phyloP scores from a whole-genome alignment of 2,797 vertebrate species.

The Ctenopoma multispine region DNA sequence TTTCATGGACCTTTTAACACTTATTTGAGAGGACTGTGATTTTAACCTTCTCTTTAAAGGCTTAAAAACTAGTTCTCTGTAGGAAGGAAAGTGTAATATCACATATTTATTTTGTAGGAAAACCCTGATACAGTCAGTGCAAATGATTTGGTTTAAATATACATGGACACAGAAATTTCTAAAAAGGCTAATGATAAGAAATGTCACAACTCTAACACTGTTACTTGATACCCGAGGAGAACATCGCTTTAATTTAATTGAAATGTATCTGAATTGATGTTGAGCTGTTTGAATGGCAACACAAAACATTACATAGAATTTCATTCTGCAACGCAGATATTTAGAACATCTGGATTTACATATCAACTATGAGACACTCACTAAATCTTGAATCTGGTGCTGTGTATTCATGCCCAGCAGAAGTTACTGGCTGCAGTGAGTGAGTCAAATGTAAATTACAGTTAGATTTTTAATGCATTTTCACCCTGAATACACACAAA shows the following conservation, averaged over 20 bases:
- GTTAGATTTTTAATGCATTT: background rate
- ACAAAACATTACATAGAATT: background rate
- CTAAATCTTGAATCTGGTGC: background rate
- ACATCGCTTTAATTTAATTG: background rate
- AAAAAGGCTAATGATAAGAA: background rate
- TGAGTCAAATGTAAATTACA: background rate
- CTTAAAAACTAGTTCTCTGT: background rate
- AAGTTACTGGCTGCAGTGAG: background rate
- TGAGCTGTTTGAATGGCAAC: background rate
- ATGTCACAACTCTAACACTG: background rate
- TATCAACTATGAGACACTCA: background rate
- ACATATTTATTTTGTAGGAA: constrained; percentile 2
- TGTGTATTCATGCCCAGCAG: background rate
- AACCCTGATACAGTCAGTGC: background rate
- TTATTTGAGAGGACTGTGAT: constrained; percentile 24
- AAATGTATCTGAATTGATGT: background rate
- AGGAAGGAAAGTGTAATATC: background rate
- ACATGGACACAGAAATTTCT: background rate
- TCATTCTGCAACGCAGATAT: background rate
- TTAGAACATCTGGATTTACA: constrained; percentile 12
- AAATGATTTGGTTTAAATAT: background rate
- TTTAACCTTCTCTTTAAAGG: constrained; percentile 17
- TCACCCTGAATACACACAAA: background rate
- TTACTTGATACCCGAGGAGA: background rate
- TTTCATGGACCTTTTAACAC: constrained; percentile 28